These are phyloP conservation scores for Arnoldichthys spilopterus DNA, from an alignment of 2,797 vertebrate species.

Conservation along the genomic window DNA sequence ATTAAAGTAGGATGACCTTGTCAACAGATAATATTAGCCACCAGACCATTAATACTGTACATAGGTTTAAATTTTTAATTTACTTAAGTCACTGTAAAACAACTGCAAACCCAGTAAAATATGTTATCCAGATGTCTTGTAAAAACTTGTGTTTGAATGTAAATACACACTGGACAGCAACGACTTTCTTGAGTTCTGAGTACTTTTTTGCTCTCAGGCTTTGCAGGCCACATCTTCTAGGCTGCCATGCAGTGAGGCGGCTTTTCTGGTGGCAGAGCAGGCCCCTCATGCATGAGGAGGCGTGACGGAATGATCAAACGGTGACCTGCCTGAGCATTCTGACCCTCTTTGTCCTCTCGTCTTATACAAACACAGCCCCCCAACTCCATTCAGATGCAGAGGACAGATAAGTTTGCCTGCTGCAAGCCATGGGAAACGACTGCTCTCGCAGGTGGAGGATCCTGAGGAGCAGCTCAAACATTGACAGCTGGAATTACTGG, in stretches of 20 bases:
- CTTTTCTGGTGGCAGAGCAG: constrained; percentile 34
- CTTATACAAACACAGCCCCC: constrained; percentile 51
- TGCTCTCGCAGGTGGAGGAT: constrained; percentile 32
- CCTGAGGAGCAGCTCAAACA: constrained; percentile 20
- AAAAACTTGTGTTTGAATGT: too few species aligned
- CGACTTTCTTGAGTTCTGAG: background rate
- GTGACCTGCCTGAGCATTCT: constrained; percentile 28
- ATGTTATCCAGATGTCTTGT: too few species aligned
- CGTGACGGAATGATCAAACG: constrained; percentile 54
- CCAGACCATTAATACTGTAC: too few species aligned
- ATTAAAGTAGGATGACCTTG: too few species aligned
- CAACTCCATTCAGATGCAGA: constrained; percentile 39
- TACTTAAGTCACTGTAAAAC: too few species aligned
- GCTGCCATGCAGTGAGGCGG: constrained; percentile 38
- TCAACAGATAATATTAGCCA: too few species aligned
- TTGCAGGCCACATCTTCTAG: constrained; percentile 7
- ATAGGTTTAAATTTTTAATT: too few species aligned
- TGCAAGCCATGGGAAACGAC: constrained; percentile 40
- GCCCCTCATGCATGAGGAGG: constrained; percentile 43
- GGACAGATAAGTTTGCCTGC: constrained; percentile 42
- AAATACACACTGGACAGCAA: too few species aligned
- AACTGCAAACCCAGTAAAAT: too few species aligned
- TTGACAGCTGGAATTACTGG: constrained; percentile 10
- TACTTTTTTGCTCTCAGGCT: constrained; percentile 36
- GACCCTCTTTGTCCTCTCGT: constrained; percentile 46